Percentiles rank a stretch among this genome's conserved stretches.
Evolutionary conservation across 2,888 invertebrate genomes (phyloP).

Genomic region (Sesamia inferens): DNA sequence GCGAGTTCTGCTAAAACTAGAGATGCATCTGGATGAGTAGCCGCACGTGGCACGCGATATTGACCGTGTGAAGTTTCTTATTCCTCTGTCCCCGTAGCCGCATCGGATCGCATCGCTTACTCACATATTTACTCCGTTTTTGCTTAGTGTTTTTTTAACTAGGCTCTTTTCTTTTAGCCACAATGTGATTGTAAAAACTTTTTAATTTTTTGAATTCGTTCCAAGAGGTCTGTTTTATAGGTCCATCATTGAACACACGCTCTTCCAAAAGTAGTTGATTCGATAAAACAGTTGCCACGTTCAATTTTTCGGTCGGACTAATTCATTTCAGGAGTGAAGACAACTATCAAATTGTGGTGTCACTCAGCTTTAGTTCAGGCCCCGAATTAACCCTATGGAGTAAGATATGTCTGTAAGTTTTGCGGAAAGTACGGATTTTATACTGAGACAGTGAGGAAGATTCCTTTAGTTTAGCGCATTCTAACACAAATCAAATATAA

Average conservation of each 20-base stretch:
- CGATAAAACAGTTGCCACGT: too few relatives aligned
- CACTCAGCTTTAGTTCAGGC: neutral
- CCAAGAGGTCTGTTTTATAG: too few relatives aligned
- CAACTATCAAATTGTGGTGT: neutral
- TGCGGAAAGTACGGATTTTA: neutral
- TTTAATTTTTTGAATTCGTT: too few relatives aligned
- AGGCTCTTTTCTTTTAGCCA: neutral
- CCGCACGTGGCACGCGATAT: too few relatives aligned
- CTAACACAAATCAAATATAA: neutral
- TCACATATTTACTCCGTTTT: neutral
- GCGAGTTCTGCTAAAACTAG: too few relatives aligned
- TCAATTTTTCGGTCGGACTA: neutral
- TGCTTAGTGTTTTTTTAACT: neutral
- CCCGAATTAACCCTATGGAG: neutral
- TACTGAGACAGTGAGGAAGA: too few relatives aligned
- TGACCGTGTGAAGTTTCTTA: neutral
- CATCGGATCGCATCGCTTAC: too few relatives aligned
- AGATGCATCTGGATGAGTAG: too few relatives aligned
- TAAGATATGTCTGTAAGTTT: neutral
- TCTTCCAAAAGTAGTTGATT: too few relatives aligned
- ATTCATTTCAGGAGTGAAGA: neutral
- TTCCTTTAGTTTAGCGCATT: neutral
- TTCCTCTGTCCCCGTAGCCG: too few relatives aligned
- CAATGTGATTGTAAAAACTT: neutral
- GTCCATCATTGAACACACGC: too few relatives aligned